Evolutionary conservation across 2,888 invertebrate species (phyloP), one percentile per base, ranked within the genome.

Genomic region (Alviniconcha strummeri): DNA sequence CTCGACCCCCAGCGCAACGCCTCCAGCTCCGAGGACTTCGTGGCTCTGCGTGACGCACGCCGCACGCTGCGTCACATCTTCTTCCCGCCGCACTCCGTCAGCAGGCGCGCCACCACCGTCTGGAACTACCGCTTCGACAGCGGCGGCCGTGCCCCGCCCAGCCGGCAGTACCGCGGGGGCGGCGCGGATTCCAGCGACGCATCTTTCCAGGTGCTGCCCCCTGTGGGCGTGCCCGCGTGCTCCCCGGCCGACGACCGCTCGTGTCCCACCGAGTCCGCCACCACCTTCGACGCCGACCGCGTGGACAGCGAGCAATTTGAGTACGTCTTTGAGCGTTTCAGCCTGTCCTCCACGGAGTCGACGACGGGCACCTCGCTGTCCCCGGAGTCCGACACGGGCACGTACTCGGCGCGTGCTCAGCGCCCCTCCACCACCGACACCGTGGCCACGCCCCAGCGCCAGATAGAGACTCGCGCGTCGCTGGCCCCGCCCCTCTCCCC

Each of bases 201-300:
- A 0, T 80, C 80, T 2, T 69, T 69, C 17, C 52, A 15, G 5
- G 9, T 52, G 6, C 64, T 57, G n/a, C 15, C 57, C 54, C 74
- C 74, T 17, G 15, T 64, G n/a, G 64, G 60, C 7, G 36, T 15
- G n/a, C 55, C 72, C 52, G 60, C 60, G 54, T 56, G 60, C 64
- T 74, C 74, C 1, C 74, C 74, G 11, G 54, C 11, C 19, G 75
- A 74, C 9, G 75, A 81, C 19, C 19, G 11, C 36, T n/a, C 4
- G 56, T 55, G 9, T 6, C 60, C 57, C 9, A 72, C 81, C 4
- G 19, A 55, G 57, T 75, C 79, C 52, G 72, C 64, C 75, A 83
- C 79, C 56, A 74, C 83, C 15, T 71, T 80, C 56, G 83, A 83
- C 74, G 83, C 83, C 36, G 83, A 83, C 80, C 83, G 83, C 11